Conservation (phyloP, 2,113 vertebrate genomes). For the Anser brachyrhynchus region DNA sequence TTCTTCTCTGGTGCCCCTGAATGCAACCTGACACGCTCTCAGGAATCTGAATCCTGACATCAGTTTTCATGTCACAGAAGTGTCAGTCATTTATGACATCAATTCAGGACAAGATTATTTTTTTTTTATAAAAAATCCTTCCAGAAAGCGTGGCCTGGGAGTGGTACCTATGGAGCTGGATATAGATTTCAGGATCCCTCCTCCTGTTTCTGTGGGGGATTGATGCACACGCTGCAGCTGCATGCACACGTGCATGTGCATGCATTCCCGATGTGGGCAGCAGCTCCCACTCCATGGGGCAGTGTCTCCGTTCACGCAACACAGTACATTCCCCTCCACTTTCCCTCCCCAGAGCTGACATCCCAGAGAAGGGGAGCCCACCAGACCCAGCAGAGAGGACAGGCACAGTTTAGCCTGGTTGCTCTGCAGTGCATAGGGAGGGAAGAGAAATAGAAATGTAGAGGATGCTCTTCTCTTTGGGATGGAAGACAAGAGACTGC, state of each 20-base stretch:
- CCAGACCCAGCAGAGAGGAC: fast-evolving
- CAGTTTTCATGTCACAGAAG: neutral
- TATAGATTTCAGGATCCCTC: neutral
- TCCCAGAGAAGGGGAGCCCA: no score
- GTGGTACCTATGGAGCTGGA: neutral
- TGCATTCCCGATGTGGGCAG: neutral
- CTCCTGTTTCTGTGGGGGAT: neutral
- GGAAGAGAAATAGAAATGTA: neutral
- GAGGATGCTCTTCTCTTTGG: neutral
- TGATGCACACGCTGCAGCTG: neutral
- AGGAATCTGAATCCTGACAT: neutral
- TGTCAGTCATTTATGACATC: neutral
- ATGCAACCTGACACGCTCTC: neutral
- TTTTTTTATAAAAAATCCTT: neutral
- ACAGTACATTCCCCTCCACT: fast-evolving
- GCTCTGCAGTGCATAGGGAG: neutral
- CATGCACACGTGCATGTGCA: fast-evolving
- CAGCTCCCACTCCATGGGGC: neutral
- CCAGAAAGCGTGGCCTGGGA: neutral
- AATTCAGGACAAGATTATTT: neutral
- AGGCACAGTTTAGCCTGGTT: neutral
- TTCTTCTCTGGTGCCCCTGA: neutral
- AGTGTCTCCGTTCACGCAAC: neutral
- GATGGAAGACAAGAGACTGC: neutral
- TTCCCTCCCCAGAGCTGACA: fast-evolving